A percentile compares a stretch with the other conserved stretches of the same genome.
These are phyloP conservation scores for Cyprinella venusta DNA, from an alignment of 2,797 vertebrate species.

Conservation along the genomic window DNA sequence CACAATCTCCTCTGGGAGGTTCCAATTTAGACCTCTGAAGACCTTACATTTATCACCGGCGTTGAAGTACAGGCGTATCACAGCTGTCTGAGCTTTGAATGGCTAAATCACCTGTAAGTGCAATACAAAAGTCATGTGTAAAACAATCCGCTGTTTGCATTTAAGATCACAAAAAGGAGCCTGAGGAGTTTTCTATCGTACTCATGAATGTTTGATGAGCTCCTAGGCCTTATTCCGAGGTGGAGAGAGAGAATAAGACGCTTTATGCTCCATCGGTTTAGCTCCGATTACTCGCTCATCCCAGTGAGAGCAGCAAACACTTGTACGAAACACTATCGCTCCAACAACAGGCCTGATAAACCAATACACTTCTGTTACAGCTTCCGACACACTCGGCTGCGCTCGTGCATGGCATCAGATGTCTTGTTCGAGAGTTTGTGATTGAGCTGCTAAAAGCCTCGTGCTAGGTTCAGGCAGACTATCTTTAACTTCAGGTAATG, in stretches of 20 bases:
- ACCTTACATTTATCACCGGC: background rate
- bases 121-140: slow-evolving; percentile 31
- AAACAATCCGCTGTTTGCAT: slow-evolving; percentile 15
- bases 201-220: slow-evolving; percentile 47
- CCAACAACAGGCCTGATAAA: slow-evolving; percentile 12
- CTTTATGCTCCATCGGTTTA: background rate
- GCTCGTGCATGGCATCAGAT: slow-evolving; percentile 2
- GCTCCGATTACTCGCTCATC: slow-evolving; percentile 33
- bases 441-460: slow-evolving; percentile 26
- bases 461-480: slow-evolving; percentile 26
- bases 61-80: background rate
- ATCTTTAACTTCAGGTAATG: slow-evolving; percentile 28
- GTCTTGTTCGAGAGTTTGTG: slow-evolving; percentile 23
- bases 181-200: background rate
- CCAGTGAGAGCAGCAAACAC: slow-evolving; percentile 30
- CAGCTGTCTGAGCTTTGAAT: slow-evolving; percentile 14
- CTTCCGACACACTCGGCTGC: slow-evolving; percentile 17
- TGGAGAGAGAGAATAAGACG: background rate
- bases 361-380: slow-evolving; percentile 26
- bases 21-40: background rate
- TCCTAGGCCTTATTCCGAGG: background rate
- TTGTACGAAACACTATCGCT: slow-evolving; percentile 14
- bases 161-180: slow-evolving; percentile 15
- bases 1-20: background rate
- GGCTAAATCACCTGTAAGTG: slow-evolving; percentile 5